Evolutionary conservation across 2,797 vertebrate species (phyloP), one percentile per base, ranked within the genome.

Genomic region (Geotrypetes seraphini): DNA sequence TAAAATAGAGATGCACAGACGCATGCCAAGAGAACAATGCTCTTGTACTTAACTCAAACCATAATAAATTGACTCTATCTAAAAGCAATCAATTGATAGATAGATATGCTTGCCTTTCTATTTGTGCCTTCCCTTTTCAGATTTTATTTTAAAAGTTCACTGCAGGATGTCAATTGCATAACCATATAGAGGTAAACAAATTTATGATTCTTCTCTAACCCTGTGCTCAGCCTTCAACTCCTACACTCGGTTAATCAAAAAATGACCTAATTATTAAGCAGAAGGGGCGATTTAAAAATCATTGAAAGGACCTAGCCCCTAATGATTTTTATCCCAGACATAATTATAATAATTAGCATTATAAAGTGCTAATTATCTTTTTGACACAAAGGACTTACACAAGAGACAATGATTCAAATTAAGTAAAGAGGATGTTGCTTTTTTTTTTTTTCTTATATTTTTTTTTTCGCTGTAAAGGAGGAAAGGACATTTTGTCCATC

Each of bases 261-360:
- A 80, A 66, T 79, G 77, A 81, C 79, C 79, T 83, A 83, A 83
- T 78, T 81, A 77, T 78, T 78, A 75, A 81, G 77, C 71, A 78
- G 75, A 78, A 60, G 71, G 76, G 73, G 75, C 74, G 83, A 81
- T 78, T 83, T 75, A 78, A 47, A 79, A 78, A 79, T 79, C 70
- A 66, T 67, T 66, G 73, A 85, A 73, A 66, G 75, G 66, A 64
- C 74, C 51, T 83, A 81, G 68, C 73, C 77, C 75, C 67, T 81
- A 81, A 83, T 81, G 79, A 79, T 80, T 79, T 84, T 81, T 83
- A 81, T 79, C 74, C 76, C 73, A 78, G 70, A 75, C 71, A 78
- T 78, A 80, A 83, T 85, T 85, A 81, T 75, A 80, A 83, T 78
- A 83, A 83, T 83, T 81, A 82, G 64, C 77, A 81, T 81, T 80